Percentiles rank a stretch among this genome's conserved stretches.
Evolutionary conservation across 2,113 vertebrate genomes (phyloP).

Genomic region (Haliaeetus leucogaster): DNA sequence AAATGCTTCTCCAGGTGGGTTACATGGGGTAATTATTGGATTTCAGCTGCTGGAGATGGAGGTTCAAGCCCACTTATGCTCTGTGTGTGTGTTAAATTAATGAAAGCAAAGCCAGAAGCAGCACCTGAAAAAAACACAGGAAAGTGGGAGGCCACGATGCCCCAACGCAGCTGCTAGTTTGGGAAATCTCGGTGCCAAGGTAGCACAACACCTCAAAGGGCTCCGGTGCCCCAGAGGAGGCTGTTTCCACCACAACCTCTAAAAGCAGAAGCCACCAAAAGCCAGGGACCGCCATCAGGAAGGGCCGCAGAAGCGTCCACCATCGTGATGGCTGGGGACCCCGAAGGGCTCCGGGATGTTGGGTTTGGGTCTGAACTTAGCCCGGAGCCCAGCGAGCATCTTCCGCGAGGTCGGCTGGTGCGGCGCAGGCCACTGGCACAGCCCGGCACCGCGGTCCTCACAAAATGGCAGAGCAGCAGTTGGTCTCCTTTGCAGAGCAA

Average conservation of each 20-base stretch:
- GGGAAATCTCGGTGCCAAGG: not conserved
- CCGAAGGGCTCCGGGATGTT: not conserved
- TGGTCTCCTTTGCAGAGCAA: not conserved
- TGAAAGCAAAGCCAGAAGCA: not conserved
- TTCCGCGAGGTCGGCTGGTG: accelerated
- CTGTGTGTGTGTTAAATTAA: not conserved
- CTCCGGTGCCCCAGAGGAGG: not conserved
- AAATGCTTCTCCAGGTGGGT: not conserved
- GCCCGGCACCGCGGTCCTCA: not conserved
- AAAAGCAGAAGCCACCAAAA: not conserved
- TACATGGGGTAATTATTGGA: not conserved
- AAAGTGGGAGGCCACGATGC: accelerated
- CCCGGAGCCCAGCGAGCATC: not conserved
- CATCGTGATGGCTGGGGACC: accelerated
- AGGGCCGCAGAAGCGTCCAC: not conserved
- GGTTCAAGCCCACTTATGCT: not conserved
- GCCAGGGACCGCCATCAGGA: accelerated
- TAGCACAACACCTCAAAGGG: not conserved
- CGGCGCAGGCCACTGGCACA: not conserved
- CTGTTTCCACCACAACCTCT: accelerated
- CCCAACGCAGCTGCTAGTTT: accelerated
- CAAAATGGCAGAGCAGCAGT: accelerated
- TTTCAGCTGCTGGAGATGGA: not conserved
- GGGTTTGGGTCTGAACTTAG: not conserved
- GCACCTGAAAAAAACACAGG: not conserved